phyloP scores from a whole-genome alignment of 1,140 invertebrate genomes.

The Hyles euphorbiae region DNA sequence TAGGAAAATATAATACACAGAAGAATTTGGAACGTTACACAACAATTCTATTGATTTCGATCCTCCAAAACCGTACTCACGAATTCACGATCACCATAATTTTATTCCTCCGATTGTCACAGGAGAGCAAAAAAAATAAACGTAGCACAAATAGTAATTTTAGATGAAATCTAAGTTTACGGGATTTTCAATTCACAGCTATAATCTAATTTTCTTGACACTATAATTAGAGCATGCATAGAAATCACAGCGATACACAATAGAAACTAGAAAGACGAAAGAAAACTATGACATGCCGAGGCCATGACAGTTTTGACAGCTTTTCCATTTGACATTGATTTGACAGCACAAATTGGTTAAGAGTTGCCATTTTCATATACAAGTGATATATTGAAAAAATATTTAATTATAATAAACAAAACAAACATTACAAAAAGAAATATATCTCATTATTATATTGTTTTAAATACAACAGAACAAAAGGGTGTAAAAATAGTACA shows the following conservation, averaged over 20 bases:
- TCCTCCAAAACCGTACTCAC: conserved; percentile 44
- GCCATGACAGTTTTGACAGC: conserved; percentile 15
- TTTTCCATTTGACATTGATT: conserved; percentile 3
- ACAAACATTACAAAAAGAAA: too few species aligned
- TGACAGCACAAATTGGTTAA: conserved; percentile 1
- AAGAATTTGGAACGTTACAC: conserved; percentile 27
- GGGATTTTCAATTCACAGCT: conserved; percentile 12
- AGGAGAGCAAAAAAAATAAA: conserved; percentile 9
- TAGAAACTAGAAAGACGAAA: conserved; percentile 12
- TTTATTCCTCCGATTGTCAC: conserved; percentile 30
- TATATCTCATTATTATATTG: too few species aligned
- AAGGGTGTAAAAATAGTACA: too few species aligned
- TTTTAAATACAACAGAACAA: too few species aligned
- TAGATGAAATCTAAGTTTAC: conserved; percentile 3
- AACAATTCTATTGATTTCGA: conserved; percentile 37
- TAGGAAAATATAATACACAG: conserved; percentile 28
- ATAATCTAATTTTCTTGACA: conserved; percentile 17
- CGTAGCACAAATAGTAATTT: not conserved
- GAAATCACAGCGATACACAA: conserved; percentile 31
- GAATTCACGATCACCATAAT: conserved; percentile 33
- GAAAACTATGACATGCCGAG: conserved; percentile 14
- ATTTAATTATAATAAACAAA: too few species aligned
- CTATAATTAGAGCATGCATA: conserved; percentile 21
- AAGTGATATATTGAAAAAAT: too few species aligned
- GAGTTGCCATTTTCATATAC: not conserved